Percentiles rank a stretch among this genome's conserved stretches.
phyloP scores from a whole-genome alignment of 2,888 invertebrate species.

The Nematopogon swammerdamellus region DNA sequence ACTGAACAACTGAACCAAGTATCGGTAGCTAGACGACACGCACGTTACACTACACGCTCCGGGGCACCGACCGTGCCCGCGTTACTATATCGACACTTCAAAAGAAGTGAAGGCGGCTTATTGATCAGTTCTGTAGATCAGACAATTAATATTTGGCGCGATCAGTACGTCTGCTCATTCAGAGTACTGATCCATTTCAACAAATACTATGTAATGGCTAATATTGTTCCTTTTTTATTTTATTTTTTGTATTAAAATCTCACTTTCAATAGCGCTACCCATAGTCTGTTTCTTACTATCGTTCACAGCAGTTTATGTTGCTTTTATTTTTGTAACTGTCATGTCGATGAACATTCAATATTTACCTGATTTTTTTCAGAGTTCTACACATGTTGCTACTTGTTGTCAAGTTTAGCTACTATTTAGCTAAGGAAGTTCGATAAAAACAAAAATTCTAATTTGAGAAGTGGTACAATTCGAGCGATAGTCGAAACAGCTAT shows the following conservation, averaged over 20 bases:
- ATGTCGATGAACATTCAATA: no score
- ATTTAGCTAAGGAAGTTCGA: no score
- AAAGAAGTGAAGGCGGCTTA: slow-evolving; percentile 47
- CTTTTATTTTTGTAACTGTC: no score
- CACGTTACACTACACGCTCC: background rate
- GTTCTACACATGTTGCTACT: no score
- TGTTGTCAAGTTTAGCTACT: no score
- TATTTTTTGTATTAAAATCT: no score
- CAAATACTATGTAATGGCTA: slow-evolving; percentile 13
- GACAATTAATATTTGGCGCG: slow-evolving; percentile 35
- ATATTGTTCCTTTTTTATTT: no score
- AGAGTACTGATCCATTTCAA: slow-evolving; percentile 29
- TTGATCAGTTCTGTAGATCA: slow-evolving; percentile 33
- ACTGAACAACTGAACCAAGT: slow-evolving; percentile 30
- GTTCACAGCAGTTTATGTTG: no score
- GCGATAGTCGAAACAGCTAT: background rate
- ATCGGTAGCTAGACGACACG: background rate
- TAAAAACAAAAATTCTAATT: no score
- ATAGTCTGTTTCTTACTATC: no score
- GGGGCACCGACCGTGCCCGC: slow-evolving; percentile 10
- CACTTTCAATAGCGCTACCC: slow-evolving; percentile 24
- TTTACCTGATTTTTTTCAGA: no score
- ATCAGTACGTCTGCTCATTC: slow-evolving; percentile 33
- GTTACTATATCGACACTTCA: slow-evolving; percentile 24
- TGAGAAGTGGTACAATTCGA: no score